Base-by-base conservation (phyloP, 2,113 vertebrate genomes). In the Gambusia affinis region DNA sequence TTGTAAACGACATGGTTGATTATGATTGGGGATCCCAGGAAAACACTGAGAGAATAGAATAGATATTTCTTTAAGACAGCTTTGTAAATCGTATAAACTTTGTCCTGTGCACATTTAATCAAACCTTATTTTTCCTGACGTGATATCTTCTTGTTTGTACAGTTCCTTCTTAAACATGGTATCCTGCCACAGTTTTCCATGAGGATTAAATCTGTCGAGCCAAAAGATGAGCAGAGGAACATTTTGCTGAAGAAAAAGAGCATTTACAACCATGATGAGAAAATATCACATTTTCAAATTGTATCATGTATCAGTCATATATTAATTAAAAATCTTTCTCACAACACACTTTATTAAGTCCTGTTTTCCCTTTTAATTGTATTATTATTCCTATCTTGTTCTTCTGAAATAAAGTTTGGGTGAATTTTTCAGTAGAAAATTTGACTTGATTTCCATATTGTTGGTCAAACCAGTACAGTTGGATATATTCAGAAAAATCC, bases 391-490 rank as follows among this genome's bases (percentile, higher is more conserved):
- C 22, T 12, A 12, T 37, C 24, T 42, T 54, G 15, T 47, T 66
- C 14, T 31, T 60, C 35, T 67, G 1, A 67, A 74, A 37, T 74
- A 80, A 82, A 80, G 14, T 37, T 4, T 42, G 1, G n/a, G n/a
- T 4, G 12, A 67, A 27, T 47, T 12, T 14, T 57, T 15, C 60
- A 42, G n/a, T 64, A 22, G 27, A 17, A 27, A 63, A 60, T 57
- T 30, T 37, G 30, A 51, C 51, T 47, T 28, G 42, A n/a, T 6
- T 69, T 29, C 27, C 27, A 60, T 4, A 10, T 29, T 70, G 28
- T 63, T 67, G 39, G 27, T 72, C 33, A 31, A 11, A 2, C 0
- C 68, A 60, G 33, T 44, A 19, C 47, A 69, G 57, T 60, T 29
- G 47, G 6, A 10, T n/a, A 37, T 4, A 60, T 61, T 62, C 0